phyloP scores from a whole-genome alignment of 2,888 invertebrate species.

The Alviniconcha strummeri region DNA sequence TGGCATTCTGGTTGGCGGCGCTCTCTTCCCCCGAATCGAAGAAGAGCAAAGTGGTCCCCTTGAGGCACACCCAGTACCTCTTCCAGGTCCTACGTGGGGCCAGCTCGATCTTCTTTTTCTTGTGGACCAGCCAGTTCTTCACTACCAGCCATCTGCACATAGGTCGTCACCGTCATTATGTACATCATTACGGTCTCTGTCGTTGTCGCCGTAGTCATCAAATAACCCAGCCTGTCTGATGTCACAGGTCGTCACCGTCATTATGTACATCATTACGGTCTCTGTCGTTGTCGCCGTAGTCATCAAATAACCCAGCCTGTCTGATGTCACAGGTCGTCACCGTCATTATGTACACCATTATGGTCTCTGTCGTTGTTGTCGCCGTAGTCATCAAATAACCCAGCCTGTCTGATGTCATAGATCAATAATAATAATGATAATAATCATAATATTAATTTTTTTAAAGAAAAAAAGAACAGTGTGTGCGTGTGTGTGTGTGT shows the following conservation, averaged over 20 bases:
- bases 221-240: too few species aligned
- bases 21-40: conserved; percentile 77
- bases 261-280: not conserved
- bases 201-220: not conserved
- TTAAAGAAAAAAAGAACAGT: too few species aligned
- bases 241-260: not conserved
- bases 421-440: too few species aligned
- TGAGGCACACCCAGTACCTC: conserved; percentile 98
- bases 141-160: conserved; percentile 91
- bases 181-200: not conserved
- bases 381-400: too few species aligned
- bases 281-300: too few species aligned
- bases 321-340: not conserved
- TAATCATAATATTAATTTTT: too few species aligned
- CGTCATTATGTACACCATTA: too few species aligned
- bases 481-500: conserved; percentile 7
- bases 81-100: conserved; percentile 98
- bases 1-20: conserved; percentile 60
- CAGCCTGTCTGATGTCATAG: not conserved
- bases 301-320: too few species aligned
- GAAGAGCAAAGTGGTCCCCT: conserved; percentile 96
- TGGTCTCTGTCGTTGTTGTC: not conserved
- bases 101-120: conserved; percentile 96
- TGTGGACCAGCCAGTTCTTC: conserved; percentile 97
- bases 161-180: not conserved